Base-by-base conservation (phyloP, 1,140 invertebrate genomes). In the Whitmania pigra region DNA sequence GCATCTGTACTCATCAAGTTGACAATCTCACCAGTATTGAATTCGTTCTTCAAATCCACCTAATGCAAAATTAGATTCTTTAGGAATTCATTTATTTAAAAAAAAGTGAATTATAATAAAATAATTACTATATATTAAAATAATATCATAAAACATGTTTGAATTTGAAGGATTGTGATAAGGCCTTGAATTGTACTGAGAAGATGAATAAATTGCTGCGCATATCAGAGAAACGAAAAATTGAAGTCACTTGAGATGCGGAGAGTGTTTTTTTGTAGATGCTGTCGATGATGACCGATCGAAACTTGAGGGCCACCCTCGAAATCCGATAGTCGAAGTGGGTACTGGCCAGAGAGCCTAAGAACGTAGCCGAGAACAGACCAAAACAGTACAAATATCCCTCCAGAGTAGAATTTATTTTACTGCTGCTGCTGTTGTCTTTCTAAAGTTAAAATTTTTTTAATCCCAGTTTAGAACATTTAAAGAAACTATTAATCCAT, bases 1-100 rank as follows among this genome's bases (percentile, higher is more conserved):
- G 89, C 89, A 81, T 99, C 96, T 0, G 92, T 94, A 43, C 92
- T 96, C 89, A 98, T 95, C 76, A 94, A 92, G 83, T 98, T 99
- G 0, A 96, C 87, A 36, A 98, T 89, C 85, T 97, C 90, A 1
- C 93, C 92, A 74, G 88, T 85, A 71, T 86, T 88, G 80, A 89
- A 91, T 22, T 77, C 76, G 29, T 18, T 31, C 22, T 15, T 25
- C 4, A 63, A 13, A 63, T 63, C 22, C 11, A 31, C 57, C 57
- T 63, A 63, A 25, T 6, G 22, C 11, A 11, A 63, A 63, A 63
- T 63, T 63, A 11, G 11, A 25, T 7, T 31, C 22, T 63, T 31
- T 63, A 63, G 11, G 11, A 63, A n/a, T 57, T 57, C 54, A 57
- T 57, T 57, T 20, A 2, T 57, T 57, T 25, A 3, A n/a, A n/a